phyloP scores from a whole-genome alignment of 1,140 invertebrate genomes.

The Heliconius congener region DNA sequence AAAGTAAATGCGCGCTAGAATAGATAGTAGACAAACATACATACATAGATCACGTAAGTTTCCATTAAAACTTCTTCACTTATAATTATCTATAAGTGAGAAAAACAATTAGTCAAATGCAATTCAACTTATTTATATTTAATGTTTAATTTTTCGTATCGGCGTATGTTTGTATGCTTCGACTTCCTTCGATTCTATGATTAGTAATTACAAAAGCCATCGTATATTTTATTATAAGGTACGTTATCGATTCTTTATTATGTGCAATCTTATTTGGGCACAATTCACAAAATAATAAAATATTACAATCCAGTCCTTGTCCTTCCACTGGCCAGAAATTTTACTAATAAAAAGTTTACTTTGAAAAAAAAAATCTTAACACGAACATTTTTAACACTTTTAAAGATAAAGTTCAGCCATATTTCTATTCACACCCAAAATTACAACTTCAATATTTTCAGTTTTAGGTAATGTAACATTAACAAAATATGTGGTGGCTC shows the following conservation, averaged over 20 bases:
- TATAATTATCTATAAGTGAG: not conserved
- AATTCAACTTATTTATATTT: not conserved
- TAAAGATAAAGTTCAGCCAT: too few species aligned
- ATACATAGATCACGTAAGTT: not conserved
- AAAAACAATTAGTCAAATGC: not conserved
- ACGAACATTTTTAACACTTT: too few species aligned
- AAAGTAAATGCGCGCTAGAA: conserved; percentile 21
- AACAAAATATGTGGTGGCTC: not conserved
- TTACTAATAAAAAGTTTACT: too few species aligned
- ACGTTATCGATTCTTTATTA: not conserved
- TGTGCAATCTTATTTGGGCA: not conserved
- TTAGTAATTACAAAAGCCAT: not conserved
- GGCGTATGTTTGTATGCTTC: not conserved
- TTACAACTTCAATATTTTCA: too few species aligned
- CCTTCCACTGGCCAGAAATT: too few species aligned
- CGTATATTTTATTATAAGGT: not conserved
- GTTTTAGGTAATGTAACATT: not conserved
- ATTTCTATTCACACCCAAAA: too few species aligned
- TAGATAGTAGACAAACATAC: conserved; percentile 3
- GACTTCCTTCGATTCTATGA: not conserved
- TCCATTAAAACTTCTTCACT: not conserved
- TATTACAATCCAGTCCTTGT: too few species aligned
- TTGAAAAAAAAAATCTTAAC: too few species aligned
- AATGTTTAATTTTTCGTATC: not conserved
- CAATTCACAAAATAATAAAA: too few species aligned